These are phyloP conservation scores for Platanista minor DNA, from an alignment of 2,113 vertebrate species.

Conservation along the genomic window DNA sequence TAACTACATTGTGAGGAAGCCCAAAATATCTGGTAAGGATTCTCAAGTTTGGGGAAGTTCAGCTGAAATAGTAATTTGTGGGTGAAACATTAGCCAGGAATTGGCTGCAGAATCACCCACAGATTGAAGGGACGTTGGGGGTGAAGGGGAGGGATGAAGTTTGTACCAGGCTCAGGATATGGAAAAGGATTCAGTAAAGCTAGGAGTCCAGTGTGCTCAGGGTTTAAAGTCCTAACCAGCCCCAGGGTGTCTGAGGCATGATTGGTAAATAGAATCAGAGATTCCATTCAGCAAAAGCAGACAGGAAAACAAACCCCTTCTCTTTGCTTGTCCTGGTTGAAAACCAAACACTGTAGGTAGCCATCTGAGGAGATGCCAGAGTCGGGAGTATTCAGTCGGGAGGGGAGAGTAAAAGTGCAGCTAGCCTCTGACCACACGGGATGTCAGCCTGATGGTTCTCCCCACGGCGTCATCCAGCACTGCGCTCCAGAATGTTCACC, in stretches of 20 bases:
- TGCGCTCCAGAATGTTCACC: neutral
- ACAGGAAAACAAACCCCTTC: conserved; percentile 53
- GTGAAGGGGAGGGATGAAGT: neutral
- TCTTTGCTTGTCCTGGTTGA: conserved; percentile 60
- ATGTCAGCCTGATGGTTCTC: neutral
- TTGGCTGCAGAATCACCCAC: conserved; percentile 33
- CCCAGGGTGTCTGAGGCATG: neutral
- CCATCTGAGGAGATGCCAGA: conserved; percentile 53
- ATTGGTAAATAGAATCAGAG: conserved; percentile 41
- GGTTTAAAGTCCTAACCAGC: neutral
- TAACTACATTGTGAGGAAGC: neutral
- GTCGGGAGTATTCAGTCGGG: conserved; percentile 16
- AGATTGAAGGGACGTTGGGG: neutral
- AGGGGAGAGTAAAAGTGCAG: neutral
- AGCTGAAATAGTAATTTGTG: conserved; percentile 54
- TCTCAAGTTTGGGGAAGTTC: neutral
- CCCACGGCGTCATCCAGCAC: neutral
- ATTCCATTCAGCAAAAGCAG: conserved; percentile 46
- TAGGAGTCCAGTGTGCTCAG: neutral
- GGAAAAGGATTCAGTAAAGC: neutral
- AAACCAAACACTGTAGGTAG: conserved; percentile 52
- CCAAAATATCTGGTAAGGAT: neutral
- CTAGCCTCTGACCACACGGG: conserved; percentile 5
- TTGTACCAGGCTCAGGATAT: neutral
- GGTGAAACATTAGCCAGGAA: conserved; percentile 17